Base-by-base conservation (phyloP, 2,113 vertebrate species). In the Egretta garzetta region DNA sequence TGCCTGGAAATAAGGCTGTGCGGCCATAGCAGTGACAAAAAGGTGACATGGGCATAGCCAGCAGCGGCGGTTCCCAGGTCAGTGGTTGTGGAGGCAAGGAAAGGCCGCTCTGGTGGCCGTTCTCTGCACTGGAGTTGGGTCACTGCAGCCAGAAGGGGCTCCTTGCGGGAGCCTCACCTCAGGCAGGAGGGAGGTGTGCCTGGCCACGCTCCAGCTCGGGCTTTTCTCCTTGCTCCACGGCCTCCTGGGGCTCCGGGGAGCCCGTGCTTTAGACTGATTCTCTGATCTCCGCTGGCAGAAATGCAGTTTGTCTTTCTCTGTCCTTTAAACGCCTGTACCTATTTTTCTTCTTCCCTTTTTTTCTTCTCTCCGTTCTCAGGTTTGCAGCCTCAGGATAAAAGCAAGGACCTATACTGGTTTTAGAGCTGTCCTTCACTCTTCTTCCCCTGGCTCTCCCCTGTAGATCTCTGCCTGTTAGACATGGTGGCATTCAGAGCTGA, bases 321-420 rank as follows among this genome's bases (percentile, higher is more conserved):
- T 96, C 95, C 97, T 97, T 97, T 97, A 97, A 97, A 96, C 14
- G 28, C 93, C 92, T 98, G 94, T 96, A 92, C 67, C 97, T 98
- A 83, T 96, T 97, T 96, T 96, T 95, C 96, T 96, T 94, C 84
- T 86, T 92, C 76, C 85, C 50, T 91, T 87, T 96, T 97, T 89
- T 86, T 97, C 88, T 97, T 97, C 92, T 97, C 92, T 98, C 96
- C 97, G 10, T 98, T 98, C 98, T 98, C 98, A 99, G 99, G 99
- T 99, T 98, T 99, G 97, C 99, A 99, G 98, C 97, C 98, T 96
- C 99, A 99, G 98, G 99, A 99, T 97, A 99, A 99, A 98, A 99
- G 98, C 99, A 99, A 99, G 98, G 99, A 99, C 97, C 98, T 99
- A 94, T 99, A 99, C 98, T 99, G 99, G 99, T 99, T 99, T 99